These are phyloP conservation scores for Drosophila pandora DNA, from an alignment of 1,140 invertebrate species.

Conservation along the genomic window DNA sequence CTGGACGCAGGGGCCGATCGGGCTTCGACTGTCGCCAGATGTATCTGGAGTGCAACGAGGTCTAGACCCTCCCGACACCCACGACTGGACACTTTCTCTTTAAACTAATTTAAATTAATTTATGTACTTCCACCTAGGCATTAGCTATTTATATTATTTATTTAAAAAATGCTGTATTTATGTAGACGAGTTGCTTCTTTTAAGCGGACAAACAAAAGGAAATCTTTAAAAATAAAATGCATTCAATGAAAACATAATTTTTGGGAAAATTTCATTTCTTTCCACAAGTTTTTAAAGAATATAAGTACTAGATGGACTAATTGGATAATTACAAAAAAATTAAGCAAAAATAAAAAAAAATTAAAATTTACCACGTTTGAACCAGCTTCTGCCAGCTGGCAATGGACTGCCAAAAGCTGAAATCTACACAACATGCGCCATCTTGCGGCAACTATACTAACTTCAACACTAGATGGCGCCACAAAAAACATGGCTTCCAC, in stretches of 20 bases:
- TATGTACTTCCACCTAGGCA: conserved; percentile 66
- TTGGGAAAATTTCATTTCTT: too few species aligned
- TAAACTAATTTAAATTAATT: conserved; percentile 79
- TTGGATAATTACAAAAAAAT: too few species aligned
- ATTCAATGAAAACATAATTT: conserved; percentile 7
- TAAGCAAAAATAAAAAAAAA: too few species aligned
- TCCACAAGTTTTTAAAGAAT: not conserved
- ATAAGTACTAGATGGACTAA: too few species aligned
- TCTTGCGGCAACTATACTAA: too few species aligned
- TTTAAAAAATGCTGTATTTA: conserved; percentile 60
- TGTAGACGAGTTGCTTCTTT: conserved; percentile 31
- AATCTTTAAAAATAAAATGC: conserved; percentile 31
- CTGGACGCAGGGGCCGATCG: conserved; percentile 91
- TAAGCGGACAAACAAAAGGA: conserved; percentile 25
- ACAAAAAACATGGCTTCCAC: too few species aligned
- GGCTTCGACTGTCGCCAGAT: conserved; percentile 92
- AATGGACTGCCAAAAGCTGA: too few species aligned
- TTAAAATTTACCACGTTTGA: too few species aligned
- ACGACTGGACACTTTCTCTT: conserved; percentile 53
- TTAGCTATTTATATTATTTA: conserved; percentile 79
- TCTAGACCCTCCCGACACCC: conserved; percentile 85
- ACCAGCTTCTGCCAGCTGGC: too few species aligned
- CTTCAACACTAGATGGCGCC: too few species aligned
- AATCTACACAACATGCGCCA: too few species aligned
- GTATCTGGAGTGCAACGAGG: conserved; percentile 94